Conservation (phyloP, 1,140 invertebrate genomes). For the Diorhabda sublineata region DNA sequence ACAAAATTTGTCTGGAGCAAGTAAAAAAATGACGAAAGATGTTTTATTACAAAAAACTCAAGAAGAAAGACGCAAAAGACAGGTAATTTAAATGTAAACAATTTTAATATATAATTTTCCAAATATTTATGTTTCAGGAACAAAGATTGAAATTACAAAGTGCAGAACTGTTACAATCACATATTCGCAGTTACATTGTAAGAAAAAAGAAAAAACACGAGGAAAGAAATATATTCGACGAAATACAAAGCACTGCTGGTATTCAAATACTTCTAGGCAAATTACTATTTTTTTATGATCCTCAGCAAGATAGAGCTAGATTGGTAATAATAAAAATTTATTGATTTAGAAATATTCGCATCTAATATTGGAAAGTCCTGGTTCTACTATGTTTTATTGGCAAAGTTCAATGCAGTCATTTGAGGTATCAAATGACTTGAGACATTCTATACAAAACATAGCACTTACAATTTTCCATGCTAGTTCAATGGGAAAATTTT, state of each 20-base stretch:
- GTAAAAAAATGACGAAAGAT: slow-evolving; percentile 70
- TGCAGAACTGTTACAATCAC: slow-evolving; percentile 72
- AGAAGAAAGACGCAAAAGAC: slow-evolving; percentile 78
- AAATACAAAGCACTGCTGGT: slow-evolving; percentile 50
- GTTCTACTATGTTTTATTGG: too few relatives aligned
- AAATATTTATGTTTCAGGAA: slow-evolving; percentile 50
- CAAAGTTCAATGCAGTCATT: too few relatives aligned
- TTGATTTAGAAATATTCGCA: background rate
- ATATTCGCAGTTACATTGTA: slow-evolving; percentile 69
- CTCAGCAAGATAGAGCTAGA: slow-evolving; percentile 62
- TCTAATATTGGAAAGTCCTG: too few relatives aligned
- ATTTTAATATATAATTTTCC: slow-evolving; percentile 3
- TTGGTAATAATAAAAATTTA: slow-evolving; percentile 55
- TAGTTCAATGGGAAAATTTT: too few relatives aligned
- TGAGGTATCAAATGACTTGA: too few relatives aligned
- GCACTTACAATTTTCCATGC: too few relatives aligned
- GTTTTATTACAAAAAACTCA: slow-evolving; percentile 75
- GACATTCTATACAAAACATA: too few relatives aligned
- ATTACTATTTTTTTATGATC: slow-evolving; percentile 75
- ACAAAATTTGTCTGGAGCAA: slow-evolving; percentile 86
- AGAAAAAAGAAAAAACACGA: slow-evolving; percentile 62
- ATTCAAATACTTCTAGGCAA: slow-evolving; percentile 57
- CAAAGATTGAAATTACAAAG: slow-evolving; percentile 64
- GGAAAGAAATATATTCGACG: slow-evolving; percentile 67
- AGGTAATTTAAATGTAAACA: slow-evolving; percentile 52